Evolutionary conservation across 2,797 vertebrate species (phyloP), one percentile per base, ranked within the genome.

Genomic region (Etheostoma nigrum): DNA sequence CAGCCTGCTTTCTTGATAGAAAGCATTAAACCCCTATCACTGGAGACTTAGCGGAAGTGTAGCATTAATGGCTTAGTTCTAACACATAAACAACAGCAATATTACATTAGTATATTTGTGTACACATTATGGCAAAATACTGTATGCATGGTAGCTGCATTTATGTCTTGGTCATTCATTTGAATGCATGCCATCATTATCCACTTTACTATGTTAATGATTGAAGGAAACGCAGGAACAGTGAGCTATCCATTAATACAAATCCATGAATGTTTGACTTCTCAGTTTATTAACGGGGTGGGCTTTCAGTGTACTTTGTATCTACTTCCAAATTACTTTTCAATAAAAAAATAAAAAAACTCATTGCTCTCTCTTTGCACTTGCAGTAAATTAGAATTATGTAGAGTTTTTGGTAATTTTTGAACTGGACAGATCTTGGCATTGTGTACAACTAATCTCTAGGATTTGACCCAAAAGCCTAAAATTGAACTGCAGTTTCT

Each of bases 211-310:
- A 45, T 42, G 87, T 89, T 89, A 91, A 92, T 89, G 70, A 91
- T 84, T 88, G 64, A 8, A 70, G 25, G 51, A 73, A 47, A 66
- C 33, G 30, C 7, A 6, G 44, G 16, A 74, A 63, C 44, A 74
- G 21, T 27, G 19, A 83, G 77, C 70, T 79, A 71, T 57, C 55
- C 54, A 85, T 85, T 88, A 77, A 83, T 42, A 49, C 47, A 40
- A 67, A 64, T 78, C 71, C 6, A 53, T 87, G 48, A 88, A 90
- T 89, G 86, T 88, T 85, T 83, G 76, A 84, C 82, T 33, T 23
- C 49, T 40, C 13, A 75, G 74, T 89, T 81, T 87, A 49, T 81
- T 83, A 25, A 76, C 9, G 74, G 77, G 84, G 81, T 1, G 77
- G 79, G 84, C 27, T 68, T 66, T 74, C 60, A 51, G 51, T 80